Evolutionary conservation across 30 jellyfish, hydroid and myxozoan genomes (phyloP).

Genomic region (Aurelia aurita complex sp. Pacific): DNA sequence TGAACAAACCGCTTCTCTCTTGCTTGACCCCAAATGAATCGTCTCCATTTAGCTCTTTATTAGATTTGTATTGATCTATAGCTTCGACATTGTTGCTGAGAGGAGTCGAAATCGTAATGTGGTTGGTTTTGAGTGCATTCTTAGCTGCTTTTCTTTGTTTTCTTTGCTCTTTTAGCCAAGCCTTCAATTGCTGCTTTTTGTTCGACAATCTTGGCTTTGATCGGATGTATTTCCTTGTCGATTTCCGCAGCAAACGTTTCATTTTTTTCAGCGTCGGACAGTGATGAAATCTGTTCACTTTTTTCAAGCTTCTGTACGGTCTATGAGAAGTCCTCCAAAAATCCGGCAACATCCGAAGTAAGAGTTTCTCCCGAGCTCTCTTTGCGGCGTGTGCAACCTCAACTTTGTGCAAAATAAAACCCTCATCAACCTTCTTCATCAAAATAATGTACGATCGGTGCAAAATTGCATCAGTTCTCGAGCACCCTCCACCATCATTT

Average conservation of each 20-base stretch:
- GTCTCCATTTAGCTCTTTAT: conserved; percentile 11
- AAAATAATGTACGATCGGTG: conserved; percentile 56
- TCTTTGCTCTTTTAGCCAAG: conserved; percentile 61
- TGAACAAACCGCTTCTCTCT: conserved; percentile 42
- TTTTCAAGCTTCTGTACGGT: conserved; percentile 31
- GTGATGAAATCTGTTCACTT: conserved; percentile 13
- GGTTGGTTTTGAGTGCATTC: conserved; percentile 1
- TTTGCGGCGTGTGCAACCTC: conserved; percentile 57
- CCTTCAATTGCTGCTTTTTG: conserved; percentile 39
- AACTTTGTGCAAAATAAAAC: conserved; percentile 42
- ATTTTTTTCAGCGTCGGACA: conserved; percentile 61
- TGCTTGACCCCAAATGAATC: conserved; percentile 47
- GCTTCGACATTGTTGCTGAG: conserved; percentile 45
- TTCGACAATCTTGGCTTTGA: conserved; percentile 56
- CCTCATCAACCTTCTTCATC: conserved; percentile 15
- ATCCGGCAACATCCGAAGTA: conserved; percentile 58
- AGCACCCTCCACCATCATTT: conserved; percentile 73
- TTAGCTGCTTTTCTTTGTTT: conserved; percentile 40
- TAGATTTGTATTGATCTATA: neutral
- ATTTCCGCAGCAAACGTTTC: conserved; percentile 48
- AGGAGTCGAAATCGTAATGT: conserved; percentile 16
- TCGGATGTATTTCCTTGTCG: conserved; percentile 63
- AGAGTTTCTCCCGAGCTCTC: conserved; percentile 53
- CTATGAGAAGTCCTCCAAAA: conserved; percentile 62
- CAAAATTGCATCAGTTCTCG: conserved; percentile 60